Conservation (phyloP, 2,888 invertebrate genomes). For the Rhingia rostrata region DNA sequence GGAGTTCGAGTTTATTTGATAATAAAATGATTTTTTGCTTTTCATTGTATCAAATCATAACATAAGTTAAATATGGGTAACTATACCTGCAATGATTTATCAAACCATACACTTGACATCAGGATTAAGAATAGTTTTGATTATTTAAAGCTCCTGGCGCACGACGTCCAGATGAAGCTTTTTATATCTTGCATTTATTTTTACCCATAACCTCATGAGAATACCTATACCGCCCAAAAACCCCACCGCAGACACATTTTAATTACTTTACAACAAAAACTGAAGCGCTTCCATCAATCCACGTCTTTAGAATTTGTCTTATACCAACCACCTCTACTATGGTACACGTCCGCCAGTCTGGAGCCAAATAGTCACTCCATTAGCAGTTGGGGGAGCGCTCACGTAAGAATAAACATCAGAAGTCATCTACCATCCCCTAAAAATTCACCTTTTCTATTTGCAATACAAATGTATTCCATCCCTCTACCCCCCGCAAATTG, state of each 20-base stretch:
- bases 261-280: slow-evolving; percentile 69
- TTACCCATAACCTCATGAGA: not conserved
- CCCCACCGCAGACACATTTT: slow-evolving; percentile 46
- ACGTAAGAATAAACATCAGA: slow-evolving; percentile 65
- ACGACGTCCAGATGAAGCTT: not conserved
- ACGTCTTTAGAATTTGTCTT: slow-evolving; percentile 63
- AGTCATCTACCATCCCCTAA: slow-evolving; percentile 47
- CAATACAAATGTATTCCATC: slow-evolving; percentile 49
- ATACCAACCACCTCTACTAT: slow-evolving; percentile 28
- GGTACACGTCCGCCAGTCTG: slow-evolving; percentile 68
- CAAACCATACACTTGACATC: too few relatives aligned
- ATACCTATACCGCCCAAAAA: slow-evolving; percentile 4
- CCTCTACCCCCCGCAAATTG: slow-evolving; percentile 43
- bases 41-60: too few relatives aligned
- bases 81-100: not conserved
- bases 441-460: slow-evolving; percentile 67
- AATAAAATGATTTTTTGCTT: too few relatives aligned
- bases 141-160: slow-evolving; percentile 1
- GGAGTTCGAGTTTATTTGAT: too few relatives aligned
- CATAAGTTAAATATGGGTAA: too few relatives aligned
- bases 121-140: too few relatives aligned
- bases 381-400: slow-evolving; percentile 43
- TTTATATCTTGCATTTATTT: slow-evolving; percentile 22
- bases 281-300: slow-evolving; percentile 69
- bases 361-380: slow-evolving; percentile 66